Base-by-base conservation (phyloP, 2,888 invertebrate species). In the Zonitis immaculata region DNA sequence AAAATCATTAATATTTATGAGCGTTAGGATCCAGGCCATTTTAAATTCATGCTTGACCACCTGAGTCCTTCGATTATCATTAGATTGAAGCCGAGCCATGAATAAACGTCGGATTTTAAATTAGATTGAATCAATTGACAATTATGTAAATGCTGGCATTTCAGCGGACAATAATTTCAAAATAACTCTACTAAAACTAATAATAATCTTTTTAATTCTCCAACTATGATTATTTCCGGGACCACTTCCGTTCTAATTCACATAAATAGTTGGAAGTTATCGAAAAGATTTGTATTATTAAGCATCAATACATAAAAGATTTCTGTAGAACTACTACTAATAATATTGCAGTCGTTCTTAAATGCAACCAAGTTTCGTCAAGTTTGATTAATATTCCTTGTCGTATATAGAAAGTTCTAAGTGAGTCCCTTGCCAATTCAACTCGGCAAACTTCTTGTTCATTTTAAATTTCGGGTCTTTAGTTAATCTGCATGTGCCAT, bases 401-500 rank as follows among this genome's bases (percentile, higher is more conserved):
- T 28, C 4, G n/a, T n/a, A 9, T 6, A 6, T 20, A 18, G 25
- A 35, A 47, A 55, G 28, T 50, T 28, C 26, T 14, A 27, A 52
- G 27, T 30, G 47, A 55, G 47, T 49, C 55, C 44, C 54, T 22
- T 44, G 58, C 55, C 56, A 60, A 59, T 61, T 54, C 56, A 43
- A 52, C 49, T 49, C 51, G 35, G 55, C n/a, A 59, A 59, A 54
- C 39, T 63, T 58, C 57, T 60, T 58, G 59, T 58, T 58, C 59
- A 52, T 56, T 57, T 56, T 50, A 51, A 52, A 53, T 50, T 52
- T 49, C 51, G 46, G 54, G 51, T 62, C 60, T 48, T 56, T 58
- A 53, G 58, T 58, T 60, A 60, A 61, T 61, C 57, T 61, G 60
- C 58, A 60, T 58, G 58, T 59, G 56, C 56, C 57, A 49, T 35